Evolutionary conservation across 2,113 vertebrate species (phyloP).

Genomic region (Pollimyrus isidori): DNA sequence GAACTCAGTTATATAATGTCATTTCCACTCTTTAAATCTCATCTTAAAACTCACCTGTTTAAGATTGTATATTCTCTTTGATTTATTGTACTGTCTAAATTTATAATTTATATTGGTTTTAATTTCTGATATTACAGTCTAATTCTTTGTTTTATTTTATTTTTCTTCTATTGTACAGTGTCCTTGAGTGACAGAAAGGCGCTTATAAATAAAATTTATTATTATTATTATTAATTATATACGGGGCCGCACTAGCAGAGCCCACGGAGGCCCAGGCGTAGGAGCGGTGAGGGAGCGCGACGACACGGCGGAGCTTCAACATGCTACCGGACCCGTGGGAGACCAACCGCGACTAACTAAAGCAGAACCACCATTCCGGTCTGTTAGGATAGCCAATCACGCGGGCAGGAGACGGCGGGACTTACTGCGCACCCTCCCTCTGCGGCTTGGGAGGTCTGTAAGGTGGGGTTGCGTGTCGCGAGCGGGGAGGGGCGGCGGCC

Average conservation of each 20-base stretch:
- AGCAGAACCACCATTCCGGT: background rate
- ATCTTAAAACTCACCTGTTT: too few relatives aligned
- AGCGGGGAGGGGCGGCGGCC: conserved; percentile 62
- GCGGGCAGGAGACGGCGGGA: background rate
- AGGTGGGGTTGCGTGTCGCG: conserved; percentile 62
- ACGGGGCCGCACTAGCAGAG: background rate
- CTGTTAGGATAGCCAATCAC: background rate
- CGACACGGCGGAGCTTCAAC: background rate
- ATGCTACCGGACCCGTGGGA: background rate
- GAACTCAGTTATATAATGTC: too few relatives aligned
- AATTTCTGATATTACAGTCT: too few relatives aligned
- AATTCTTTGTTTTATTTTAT: too few relatives aligned
- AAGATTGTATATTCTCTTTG: too few relatives aligned
- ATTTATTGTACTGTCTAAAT: too few relatives aligned
- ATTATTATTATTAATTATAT: too few relatives aligned
- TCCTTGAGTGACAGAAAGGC: too few relatives aligned
- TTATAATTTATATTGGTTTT: too few relatives aligned
- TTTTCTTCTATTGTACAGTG: too few relatives aligned
- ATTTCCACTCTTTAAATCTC: too few relatives aligned
- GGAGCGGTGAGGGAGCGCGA: background rate
- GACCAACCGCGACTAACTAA: background rate
- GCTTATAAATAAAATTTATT: too few relatives aligned
- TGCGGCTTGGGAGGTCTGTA: conserved; percentile 52
- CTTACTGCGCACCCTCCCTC: conserved; percentile 76
- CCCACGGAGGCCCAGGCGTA: background rate